Percentiles rank a stretch among this genome's conserved stretches.
Conservation (phyloP, 1,140 invertebrate species). For the Lepidurus arcticus region DNA sequence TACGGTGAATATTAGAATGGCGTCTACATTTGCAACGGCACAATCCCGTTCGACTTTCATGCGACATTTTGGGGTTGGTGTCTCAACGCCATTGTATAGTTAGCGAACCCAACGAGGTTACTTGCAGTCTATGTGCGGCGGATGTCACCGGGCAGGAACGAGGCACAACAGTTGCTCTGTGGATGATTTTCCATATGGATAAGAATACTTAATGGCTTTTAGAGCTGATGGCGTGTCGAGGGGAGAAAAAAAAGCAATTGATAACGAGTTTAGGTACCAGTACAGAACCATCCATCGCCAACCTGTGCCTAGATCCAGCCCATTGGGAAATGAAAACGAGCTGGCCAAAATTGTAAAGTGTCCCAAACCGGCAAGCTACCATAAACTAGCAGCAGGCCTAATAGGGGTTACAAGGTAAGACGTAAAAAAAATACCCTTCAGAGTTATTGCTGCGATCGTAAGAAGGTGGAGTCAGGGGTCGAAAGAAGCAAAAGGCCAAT, state of each 20-base stretch:
- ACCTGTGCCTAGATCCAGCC: constrained; percentile 5
- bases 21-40: not conserved
- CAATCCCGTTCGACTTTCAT: not conserved
- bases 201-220: constrained; percentile 1
- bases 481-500: not conserved
- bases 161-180: not conserved
- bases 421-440: constrained; percentile 4
- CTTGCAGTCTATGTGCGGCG: not conserved
- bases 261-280: not conserved
- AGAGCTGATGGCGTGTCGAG: not conserved
- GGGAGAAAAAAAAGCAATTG: not conserved
- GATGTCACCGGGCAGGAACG: not conserved
- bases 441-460: constrained; percentile 15
- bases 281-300: not conserved
- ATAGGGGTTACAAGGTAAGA: constrained; percentile 14
- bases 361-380: not conserved
- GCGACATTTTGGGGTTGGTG: not conserved
- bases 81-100: too few species aligned
- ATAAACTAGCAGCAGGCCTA: constrained; percentile 5
- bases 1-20: not conserved
- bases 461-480: not conserved
- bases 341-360: not conserved
- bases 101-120: not conserved
- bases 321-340: not conserved
- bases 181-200: not conserved